Evolutionary conservation across 2,113 vertebrate genomes (phyloP), one percentile per base, ranked within the genome.

Genomic region (Galbula dea): DNA sequence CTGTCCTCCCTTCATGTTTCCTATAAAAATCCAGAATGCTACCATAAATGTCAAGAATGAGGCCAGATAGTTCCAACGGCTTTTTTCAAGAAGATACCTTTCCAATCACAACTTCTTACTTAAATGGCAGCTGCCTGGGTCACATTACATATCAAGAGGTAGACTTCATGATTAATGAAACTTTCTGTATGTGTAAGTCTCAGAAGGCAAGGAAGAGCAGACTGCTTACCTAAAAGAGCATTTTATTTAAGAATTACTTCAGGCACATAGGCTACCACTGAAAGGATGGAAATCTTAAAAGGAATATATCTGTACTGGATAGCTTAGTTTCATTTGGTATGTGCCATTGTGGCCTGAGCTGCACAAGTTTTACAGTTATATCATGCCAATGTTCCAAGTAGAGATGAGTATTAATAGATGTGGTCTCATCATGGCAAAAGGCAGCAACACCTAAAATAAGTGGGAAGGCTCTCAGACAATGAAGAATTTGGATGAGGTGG

Each of bases 71-170:
- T 93, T 97, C 94, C 84, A 96, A 79, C 96, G 87, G 94, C 67
- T 95, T 68, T 26, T 94, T 95, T 96, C 85, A 94, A 78, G 84
- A 95, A 96, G 91, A 95, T 78, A 66, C 4, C 37, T 96, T 96
- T 96, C 93, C 76, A 96, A 48, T 86, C 89, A 88, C 48, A 93
- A 19, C 22, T 87, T 90, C 8, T 29, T 91, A 65, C n/a, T 96
- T 78, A 77, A 62, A 94, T 48, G 36, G n/a, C 69, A 94, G 75
- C 81, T 94, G 13, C 71, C 96, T 68, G 45, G 66, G 86, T 91
- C 74, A 76, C 54, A 75, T 92, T 94, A 83, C 62, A 93, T 2
- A 2, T 83, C 76, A 91, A 96, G 49, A 90, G 36, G 66, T 85
- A 95, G 37, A 54, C 67, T 93, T 91, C 77, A 83, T 62, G 55